Evolutionary conservation across 1,140 invertebrate genomes (phyloP), one percentile per base, ranked within the genome.

Genomic region (Drosophila lowei): DNA sequence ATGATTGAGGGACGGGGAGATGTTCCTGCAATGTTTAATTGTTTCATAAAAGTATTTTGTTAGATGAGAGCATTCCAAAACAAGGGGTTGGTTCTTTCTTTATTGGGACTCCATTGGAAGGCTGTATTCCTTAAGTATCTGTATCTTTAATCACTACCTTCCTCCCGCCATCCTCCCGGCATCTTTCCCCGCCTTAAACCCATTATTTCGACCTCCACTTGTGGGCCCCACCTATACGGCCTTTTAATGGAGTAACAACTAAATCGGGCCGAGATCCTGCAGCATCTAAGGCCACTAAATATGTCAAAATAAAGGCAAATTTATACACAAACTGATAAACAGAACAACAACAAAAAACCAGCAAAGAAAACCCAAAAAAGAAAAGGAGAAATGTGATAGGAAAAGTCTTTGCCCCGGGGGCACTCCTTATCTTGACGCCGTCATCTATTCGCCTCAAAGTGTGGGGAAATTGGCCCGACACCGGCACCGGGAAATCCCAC

Each of bases 221-320:
- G 53, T 66, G n/a, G 47, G 11, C 56, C 65, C 65, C 64, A 46
- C 67, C 50, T 76, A 9, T 66, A 77, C 77, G 50, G 49, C 48
- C 16, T 80, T 84, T 80, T 85, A 85, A 85, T 85, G 60, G 81
- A 85, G 64, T 80, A 43, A 53, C 60, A 53, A 49, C 56, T 54
- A 73, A 67, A 68, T 67, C 65, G 16, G 7, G 25, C 6, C 18
- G 7, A 68, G 44, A 68, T 49, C 50, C 67, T 53, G 61, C 52
- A 70, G 80, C 38, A 50, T 60, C 62, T 74, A 47, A 65, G 59
- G 61, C 83, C 64, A 88, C 81, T 88, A 85, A 85, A 85, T 85
- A 85, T 86, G 81, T 81, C 81, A 85, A 86, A 86, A 60, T 77
- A 86, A 86, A 77, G 77, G 81, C 81, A 85, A 85, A 85, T 85